Percentiles rank a stretch among this genome's conserved stretches.
phyloP scores from a whole-genome alignment of 2,113 vertebrate genomes.

The Capreolus pygargus region DNA sequence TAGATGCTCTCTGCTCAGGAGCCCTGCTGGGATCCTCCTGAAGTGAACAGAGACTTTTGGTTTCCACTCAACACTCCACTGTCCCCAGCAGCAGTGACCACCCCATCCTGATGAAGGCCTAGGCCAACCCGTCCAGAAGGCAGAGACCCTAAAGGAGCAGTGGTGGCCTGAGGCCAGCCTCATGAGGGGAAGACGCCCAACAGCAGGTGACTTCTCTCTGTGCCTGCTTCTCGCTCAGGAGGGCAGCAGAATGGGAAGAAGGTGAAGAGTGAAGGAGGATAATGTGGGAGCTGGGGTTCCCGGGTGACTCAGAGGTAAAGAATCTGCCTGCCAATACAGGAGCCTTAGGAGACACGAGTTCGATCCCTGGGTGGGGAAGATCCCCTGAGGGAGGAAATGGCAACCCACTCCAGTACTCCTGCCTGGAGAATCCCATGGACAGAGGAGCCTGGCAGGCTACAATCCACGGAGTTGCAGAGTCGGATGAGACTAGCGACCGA shows the following conservation, averaged over 20 bases:
- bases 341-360: background rate
- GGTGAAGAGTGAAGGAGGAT: background rate
- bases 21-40: background rate
- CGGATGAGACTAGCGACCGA: no score
- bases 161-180: background rate
- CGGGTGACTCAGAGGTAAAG: background rate
- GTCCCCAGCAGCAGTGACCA: background rate
- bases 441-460: background rate
- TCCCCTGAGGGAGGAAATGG: background rate
- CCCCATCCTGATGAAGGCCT: accelerated
- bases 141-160: background rate
- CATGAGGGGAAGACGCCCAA: accelerated
- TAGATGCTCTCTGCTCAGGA: background rate
- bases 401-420: background rate
- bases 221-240: background rate
- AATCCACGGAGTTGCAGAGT: background rate
- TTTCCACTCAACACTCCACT: background rate
- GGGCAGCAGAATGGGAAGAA: background rate
- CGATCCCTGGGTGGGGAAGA: background rate
- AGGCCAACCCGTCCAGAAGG: background rate
- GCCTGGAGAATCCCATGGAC: background rate
- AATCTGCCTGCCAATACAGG: background rate
- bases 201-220: background rate
- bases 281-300: background rate
- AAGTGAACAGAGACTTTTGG: background rate